phyloP scores from a whole-genome alignment of 2,797 vertebrate species.

The Acrossocheilus wenchowensis region DNA sequence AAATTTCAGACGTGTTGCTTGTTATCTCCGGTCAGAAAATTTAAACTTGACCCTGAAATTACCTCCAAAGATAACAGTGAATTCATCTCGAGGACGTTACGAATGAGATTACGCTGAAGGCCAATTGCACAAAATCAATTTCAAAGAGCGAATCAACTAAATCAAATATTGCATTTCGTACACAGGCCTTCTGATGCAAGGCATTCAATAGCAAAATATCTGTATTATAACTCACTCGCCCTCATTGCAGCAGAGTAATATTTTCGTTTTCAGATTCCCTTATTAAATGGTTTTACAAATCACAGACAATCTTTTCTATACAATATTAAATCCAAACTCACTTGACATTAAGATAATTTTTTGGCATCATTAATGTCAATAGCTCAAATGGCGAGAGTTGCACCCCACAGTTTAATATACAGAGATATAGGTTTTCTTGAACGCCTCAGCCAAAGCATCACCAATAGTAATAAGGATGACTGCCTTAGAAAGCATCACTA shows the following conservation, averaged over 20 bases:
- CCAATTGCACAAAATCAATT: conserved; percentile 17
- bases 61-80: background rate
- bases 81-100: conserved; percentile 3
- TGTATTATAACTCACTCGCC: background rate
- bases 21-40: conserved; percentile 36
- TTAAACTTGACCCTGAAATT: conserved; percentile 7
- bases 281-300: background rate
- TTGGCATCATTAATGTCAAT: background rate
- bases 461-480: background rate
- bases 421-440: background rate
- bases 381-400: background rate
- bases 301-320: background rate
- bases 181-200: background rate
- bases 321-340: background rate
- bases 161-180: conserved; percentile 8
- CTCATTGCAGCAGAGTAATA: background rate
- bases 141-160: conserved; percentile 6
- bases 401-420: background rate
- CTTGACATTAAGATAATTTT: too few species aligned
- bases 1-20: conserved; percentile 11
- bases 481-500: background rate
- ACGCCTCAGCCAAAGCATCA: background rate
- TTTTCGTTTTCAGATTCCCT: background rate
- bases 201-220: background rate
- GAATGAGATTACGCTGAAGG: conserved; percentile 22